phyloP scores from a whole-genome alignment of 23 tunicate species.

The Aplidium turbinatum region DNA sequence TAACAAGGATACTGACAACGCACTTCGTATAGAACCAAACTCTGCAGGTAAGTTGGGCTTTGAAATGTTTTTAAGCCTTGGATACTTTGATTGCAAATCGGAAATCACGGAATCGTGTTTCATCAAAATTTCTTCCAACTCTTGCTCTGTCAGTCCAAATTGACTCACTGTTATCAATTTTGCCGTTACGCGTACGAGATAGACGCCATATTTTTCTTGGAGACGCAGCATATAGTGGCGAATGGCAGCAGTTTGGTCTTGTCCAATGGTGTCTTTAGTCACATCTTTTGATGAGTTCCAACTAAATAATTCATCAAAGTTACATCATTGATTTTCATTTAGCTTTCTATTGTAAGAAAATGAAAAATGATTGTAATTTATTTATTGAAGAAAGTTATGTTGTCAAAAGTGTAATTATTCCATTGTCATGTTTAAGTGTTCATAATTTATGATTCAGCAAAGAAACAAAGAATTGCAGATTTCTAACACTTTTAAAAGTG shows the following conservation, averaged over 20 bases:
- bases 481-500: too few species aligned
- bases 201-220: slow-evolving; percentile 33
- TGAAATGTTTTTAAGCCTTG: background rate
- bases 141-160: slow-evolving; percentile 38
- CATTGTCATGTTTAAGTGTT: too few species aligned
- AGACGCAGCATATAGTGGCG: background rate
- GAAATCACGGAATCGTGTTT: slow-evolving; percentile 7
- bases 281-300: slow-evolving; percentile 46
- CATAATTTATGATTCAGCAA: too few species aligned
- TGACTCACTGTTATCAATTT: slow-evolving; percentile 18
- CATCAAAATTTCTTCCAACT: slow-evolving; percentile 24
- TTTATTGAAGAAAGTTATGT: too few species aligned
- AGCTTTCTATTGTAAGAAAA: too few species aligned
- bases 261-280: slow-evolving; percentile 22
- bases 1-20: background rate
- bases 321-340: too few species aligned
- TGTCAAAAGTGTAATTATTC: too few species aligned
- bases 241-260: slow-evolving; percentile 13
- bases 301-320: too few species aligned
- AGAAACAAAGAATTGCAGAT: too few species aligned
- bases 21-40: background rate
- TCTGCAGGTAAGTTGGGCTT: background rate
- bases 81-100: background rate
- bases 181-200: slow-evolving; percentile 24
- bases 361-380: too few species aligned